These are phyloP conservation scores for Caenorhabditis angaria DNA, from an alignment of 2,888 invertebrate species.

Conservation along the genomic window DNA sequence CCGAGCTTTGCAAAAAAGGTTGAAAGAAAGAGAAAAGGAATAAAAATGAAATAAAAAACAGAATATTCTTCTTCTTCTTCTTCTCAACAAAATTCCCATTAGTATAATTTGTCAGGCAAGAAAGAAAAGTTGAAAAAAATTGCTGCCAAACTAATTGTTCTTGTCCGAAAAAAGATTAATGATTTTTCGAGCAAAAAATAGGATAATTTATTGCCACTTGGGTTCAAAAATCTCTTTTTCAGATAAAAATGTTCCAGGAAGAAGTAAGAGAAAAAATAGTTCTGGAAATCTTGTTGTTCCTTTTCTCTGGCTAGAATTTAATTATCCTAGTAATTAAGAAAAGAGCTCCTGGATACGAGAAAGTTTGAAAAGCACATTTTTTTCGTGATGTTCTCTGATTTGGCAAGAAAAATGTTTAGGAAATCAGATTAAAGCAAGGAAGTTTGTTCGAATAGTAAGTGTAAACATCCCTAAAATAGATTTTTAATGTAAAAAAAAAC, in stretches of 20 bases:
- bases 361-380: not conserved
- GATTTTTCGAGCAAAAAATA: not conserved
- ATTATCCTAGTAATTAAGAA: not conserved
- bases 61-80: no score
- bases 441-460: no score
- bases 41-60: not conserved
- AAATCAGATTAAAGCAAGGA: no score
- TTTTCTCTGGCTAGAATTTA: not conserved
- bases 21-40: not conserved
- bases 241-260: not conserved
- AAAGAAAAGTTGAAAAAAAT: not conserved
- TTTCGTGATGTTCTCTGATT: not conserved
- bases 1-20: no score
- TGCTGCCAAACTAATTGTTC: constrained; percentile 1
- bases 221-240: not conserved
- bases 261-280: not conserved
- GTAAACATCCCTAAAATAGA: no score
- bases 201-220: not conserved
- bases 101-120: not conserved
- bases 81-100: constrained; percentile 1
- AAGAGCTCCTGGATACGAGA: not conserved
- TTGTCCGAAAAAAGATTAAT: not conserved
- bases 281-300: not conserved
- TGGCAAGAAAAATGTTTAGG: no score
- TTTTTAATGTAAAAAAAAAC: no score